Conservation (phyloP, 2,113 vertebrate species). For the Prinia subflava region DNA sequence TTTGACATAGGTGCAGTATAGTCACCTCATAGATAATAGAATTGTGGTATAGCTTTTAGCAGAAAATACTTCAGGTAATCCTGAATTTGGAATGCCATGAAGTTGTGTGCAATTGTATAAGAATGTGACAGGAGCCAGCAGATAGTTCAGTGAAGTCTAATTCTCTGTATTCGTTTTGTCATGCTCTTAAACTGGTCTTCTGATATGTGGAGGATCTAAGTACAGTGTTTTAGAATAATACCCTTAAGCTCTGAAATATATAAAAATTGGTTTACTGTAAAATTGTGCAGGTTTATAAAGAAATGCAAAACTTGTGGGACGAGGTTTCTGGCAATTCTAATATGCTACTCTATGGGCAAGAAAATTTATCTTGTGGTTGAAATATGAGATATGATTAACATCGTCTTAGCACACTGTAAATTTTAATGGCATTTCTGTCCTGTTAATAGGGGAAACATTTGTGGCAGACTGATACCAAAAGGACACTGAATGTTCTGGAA, state of each 20-base stretch:
- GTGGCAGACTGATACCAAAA: background rate
- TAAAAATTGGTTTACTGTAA: background rate
- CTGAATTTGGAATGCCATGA: background rate
- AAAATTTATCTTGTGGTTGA: background rate
- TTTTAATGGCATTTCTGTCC: background rate
- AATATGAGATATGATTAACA: background rate
- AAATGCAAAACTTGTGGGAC: background rate
- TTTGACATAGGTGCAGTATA: background rate
- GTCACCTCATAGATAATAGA: background rate
- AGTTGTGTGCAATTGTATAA: background rate
- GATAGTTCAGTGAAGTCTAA: background rate
- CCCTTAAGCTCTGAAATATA: background rate
- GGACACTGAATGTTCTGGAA: background rate
- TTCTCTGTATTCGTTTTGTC: background rate
- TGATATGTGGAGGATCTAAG: background rate
- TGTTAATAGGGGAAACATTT: background rate
- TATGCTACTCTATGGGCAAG: background rate
- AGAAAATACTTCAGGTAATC: background rate
- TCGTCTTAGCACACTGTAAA: background rate
- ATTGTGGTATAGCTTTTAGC: background rate
- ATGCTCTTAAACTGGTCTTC: background rate
- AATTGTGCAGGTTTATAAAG: background rate
- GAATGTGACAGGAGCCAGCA: background rate
- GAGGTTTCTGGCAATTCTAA: background rate
- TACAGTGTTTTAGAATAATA: background rate